phyloP scores from a whole-genome alignment of 2,113 vertebrate species.

The Panurus biarmicus region DNA sequence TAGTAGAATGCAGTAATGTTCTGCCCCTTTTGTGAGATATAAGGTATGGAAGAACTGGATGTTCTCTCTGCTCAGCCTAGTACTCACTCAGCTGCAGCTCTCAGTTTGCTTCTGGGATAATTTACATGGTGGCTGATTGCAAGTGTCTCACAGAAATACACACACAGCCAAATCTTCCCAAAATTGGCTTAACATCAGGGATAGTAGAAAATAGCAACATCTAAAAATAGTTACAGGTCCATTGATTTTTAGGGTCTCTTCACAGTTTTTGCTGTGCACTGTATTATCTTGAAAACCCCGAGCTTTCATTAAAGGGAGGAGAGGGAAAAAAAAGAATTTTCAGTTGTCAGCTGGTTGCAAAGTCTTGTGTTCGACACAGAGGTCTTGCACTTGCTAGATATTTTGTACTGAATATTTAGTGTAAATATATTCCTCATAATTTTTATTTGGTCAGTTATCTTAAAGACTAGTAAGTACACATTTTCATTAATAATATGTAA shows the following conservation, averaged over 20 bases:
- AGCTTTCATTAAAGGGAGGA: slow-evolving; percentile 3
- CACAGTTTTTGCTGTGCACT: slow-evolving; percentile 31
- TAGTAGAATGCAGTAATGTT: neutral
- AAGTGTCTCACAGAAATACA: slow-evolving; percentile 25
- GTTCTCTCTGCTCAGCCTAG: slow-evolving; percentile 11
- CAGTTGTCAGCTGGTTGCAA: neutral
- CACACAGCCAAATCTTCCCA: slow-evolving; percentile 24
- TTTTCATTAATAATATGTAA: neutral
- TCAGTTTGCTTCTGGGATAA: slow-evolving; percentile 43
- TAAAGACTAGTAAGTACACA: neutral
- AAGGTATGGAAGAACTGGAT: slow-evolving; percentile 1
- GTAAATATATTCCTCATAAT: neutral
- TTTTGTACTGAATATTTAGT: neutral
- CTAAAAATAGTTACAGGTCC: slow-evolving; percentile 50
- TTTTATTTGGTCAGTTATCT: slow-evolving; percentile 30
- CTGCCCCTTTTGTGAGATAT: neutral
- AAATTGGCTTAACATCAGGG: slow-evolving; percentile 37
- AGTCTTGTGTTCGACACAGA: neutral
- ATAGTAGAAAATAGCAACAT: slow-evolving; percentile 35
- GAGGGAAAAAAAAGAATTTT: neutral
- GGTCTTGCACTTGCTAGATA: neutral
- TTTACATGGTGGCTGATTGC: slow-evolving; percentile 28
- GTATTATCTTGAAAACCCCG: slow-evolving; percentile 5
- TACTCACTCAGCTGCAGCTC: slow-evolving; percentile 24
- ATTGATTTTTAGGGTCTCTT: slow-evolving; percentile 56